Evolutionary conservation across 2,113 vertebrate genomes (phyloP), one percentile per base, ranked within the genome.

Genomic region (Tricholaema leucomelas): DNA sequence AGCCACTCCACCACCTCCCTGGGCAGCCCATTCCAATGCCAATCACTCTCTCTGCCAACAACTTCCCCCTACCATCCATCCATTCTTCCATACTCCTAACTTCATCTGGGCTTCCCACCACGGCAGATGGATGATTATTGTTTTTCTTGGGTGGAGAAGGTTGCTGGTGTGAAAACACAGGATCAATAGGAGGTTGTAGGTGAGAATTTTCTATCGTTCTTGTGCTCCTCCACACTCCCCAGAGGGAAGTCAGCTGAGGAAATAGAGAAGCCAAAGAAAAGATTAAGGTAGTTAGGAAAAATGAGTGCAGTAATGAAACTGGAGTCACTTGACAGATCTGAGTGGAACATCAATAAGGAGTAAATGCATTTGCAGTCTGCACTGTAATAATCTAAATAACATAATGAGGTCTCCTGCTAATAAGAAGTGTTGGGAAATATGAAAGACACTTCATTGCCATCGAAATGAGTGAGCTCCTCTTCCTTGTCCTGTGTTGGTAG

Each of bases 291-390:
- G 85, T 91, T 95, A 91, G 65, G 31, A 83, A 94, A 93, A 85
- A 94, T 18, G 63, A 89, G 30, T 17, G 9, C 27, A 82, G 24
- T 88, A 90, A 96, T 95, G 79, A 83, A 96, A 95, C 92, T 60
- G 59, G 63, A 78, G 58, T 55, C 60, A 72, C 76, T 93, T 96
- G 85, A 94, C 90, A 95, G 91, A 59, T 74, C n/a, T 35, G 23
- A 94, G 46, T 55, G 10, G 71, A 88, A 52, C 36, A 89, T 95
- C 87, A 93, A 93, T 87, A 94, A 94, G n/a, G 28, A 90, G 64
- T 81, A 91, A 85, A 86, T 76, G 65, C 35, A 65, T 85, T 91
- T 95, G 48, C 61, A 88, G 17, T 64, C 76, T 90, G 79, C 13
- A 8, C 24, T 73, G 35, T 69, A 81, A 93, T 70, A 91, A 88